phyloP scores from a whole-genome alignment of 2,888 invertebrate species.

The Rhagophthalmus giganteus region DNA sequence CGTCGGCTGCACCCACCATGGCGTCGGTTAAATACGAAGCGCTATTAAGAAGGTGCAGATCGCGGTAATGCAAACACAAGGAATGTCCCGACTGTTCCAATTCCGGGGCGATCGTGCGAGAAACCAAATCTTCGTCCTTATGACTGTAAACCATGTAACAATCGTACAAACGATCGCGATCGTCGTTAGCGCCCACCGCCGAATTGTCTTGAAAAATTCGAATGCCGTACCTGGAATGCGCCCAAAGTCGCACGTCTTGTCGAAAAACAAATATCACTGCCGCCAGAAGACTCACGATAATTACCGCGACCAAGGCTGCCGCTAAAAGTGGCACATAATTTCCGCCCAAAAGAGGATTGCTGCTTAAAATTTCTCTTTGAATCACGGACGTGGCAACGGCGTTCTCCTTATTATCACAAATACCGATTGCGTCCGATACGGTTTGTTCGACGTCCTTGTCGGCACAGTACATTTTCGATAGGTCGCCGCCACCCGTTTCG shows the following conservation, averaged over 20 bases:
- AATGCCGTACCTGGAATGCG: conserved; percentile 76
- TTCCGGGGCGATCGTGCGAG: conserved; percentile 69
- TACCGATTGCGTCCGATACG: conserved; percentile 59
- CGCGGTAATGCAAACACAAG: conserved; percentile 72
- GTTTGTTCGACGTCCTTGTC: conserved; percentile 59
- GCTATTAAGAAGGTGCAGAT: conserved; percentile 61
- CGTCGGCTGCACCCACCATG: conserved; percentile 65
- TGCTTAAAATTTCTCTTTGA: conserved; percentile 60
- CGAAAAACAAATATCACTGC: conserved; percentile 74
- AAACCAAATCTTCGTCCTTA: conserved; percentile 75
- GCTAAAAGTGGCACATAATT: conserved; percentile 76
- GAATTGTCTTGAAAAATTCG: conserved; percentile 69
- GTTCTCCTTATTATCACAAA: conserved; percentile 69
- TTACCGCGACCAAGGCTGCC: conserved; percentile 69
- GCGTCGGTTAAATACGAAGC: conserved; percentile 66
- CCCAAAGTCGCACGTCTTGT: conserved; percentile 77
- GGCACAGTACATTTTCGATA: conserved; percentile 70
- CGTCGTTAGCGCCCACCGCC: conserved; percentile 56
- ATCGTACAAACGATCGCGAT: conserved; percentile 66
- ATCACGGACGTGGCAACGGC: conserved; percentile 65
- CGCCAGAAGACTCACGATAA: conserved; percentile 69
- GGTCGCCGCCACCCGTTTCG: conserved; percentile 67
- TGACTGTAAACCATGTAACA: conserved; percentile 86
- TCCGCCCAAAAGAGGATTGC: conserved; percentile 67
- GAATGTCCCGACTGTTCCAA: conserved; percentile 72